phyloP scores from a whole-genome alignment of 2,797 vertebrate species.

The Xerus rutilus region DNA sequence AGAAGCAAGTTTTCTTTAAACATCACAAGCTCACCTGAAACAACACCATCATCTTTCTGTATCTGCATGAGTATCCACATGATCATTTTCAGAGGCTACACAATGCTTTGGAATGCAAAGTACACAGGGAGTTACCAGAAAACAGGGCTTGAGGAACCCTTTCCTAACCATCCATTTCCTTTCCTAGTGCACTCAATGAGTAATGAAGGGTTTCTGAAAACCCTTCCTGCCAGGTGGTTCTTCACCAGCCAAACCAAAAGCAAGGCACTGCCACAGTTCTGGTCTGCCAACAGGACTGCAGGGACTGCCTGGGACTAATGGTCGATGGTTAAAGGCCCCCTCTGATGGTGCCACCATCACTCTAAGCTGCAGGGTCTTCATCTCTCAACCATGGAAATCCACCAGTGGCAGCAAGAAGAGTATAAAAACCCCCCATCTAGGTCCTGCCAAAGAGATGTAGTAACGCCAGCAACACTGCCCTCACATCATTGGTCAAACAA shows the following conservation, averaged over 20 bases:
- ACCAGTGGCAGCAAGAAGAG: not conserved
- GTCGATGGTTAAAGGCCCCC: not conserved
- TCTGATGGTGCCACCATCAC: not conserved
- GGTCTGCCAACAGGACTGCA: too few relatives aligned
- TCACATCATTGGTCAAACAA: not conserved
- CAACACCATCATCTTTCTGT: accelerated
- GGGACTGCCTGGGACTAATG: not conserved
- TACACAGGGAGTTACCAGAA: too few relatives aligned
- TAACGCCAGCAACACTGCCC: not conserved
- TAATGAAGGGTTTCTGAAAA: not conserved
- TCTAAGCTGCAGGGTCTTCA: not conserved
- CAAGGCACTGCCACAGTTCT: not conserved
- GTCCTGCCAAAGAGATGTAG: not conserved
- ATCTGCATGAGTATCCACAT: not conserved
- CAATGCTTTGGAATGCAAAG: not conserved
- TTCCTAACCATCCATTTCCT: not conserved
- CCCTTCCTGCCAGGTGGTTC: not conserved
- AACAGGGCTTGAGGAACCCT: not conserved
- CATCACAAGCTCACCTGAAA: not conserved
- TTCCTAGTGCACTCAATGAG: not conserved
- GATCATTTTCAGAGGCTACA: not conserved
- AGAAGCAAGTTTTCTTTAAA: too few relatives aligned
- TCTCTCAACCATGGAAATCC: not conserved
- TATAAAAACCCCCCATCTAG: not conserved
- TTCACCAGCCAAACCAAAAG: not conserved